Evolutionary conservation across 2,113 vertebrate species (phyloP).

Genomic region (Myotis lucifugus): DNA sequence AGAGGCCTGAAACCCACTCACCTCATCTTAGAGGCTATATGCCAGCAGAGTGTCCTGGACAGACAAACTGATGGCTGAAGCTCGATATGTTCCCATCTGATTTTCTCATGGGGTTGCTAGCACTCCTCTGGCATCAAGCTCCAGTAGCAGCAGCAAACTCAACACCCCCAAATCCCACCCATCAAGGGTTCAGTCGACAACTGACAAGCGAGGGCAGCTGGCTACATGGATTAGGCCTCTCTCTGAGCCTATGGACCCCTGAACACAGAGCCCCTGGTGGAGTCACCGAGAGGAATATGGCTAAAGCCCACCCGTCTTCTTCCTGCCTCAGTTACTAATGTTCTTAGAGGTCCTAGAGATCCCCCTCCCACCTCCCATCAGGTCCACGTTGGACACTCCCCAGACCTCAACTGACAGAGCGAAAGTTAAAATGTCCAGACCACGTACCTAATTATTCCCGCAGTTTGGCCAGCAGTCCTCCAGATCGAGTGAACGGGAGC

Average conservation of each 20-base stretch:
- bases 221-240: not conserved
- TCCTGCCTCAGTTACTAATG: not conserved
- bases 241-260: not conserved
- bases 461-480: slow-evolving; percentile 56
- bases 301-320: not conserved
- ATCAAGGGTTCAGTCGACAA: not conserved
- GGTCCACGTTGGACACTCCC: not conserved
- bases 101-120: slow-evolving; percentile 1
- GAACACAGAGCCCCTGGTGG: not conserved
- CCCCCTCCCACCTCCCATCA: not conserved
- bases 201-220: not conserved
- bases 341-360: not conserved
- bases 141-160: not conserved
- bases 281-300: not conserved
- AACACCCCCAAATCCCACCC: not conserved
- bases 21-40: not conserved
- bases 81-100: not conserved
- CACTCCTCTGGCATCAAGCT: not conserved
- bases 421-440: slow-evolving; percentile 45
- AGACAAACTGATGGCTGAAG: not conserved
- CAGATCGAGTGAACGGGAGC: not conserved
- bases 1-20: not conserved
- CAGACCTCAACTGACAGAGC: slow-evolving; percentile 1
- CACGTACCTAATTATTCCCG: slow-evolving; percentile 73
- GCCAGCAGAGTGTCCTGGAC: not conserved